Evolutionary conservation across 2,888 invertebrate species (phyloP), one percentile per base, ranked within the genome.

Genomic region (Tinea semifulvella): DNA sequence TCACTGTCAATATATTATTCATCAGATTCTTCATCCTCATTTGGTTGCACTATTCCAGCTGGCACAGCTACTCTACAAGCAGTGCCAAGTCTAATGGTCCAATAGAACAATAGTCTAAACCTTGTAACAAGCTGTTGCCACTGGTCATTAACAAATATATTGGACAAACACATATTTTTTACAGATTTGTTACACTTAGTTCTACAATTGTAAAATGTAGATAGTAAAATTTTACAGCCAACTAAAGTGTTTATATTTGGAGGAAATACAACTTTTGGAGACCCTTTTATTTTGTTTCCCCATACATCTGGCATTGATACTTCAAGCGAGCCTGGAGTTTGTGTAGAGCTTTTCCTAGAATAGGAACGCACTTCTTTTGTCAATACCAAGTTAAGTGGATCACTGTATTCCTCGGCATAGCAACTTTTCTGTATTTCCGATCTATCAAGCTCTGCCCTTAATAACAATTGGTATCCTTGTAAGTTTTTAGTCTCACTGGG

Each of bases 241-340:
- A 36, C 18, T 18, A 36, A 18, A 17, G 36, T 36, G n/a, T 36
- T 36, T 10, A 18, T 18, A 36, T 18, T 36, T 16, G 36, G 36
- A 2, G 36, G 36, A 16, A 36, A 36, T 10, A 36, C 4, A 36
- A 36, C 16, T 36, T 36, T 36, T 17, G 17, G 18, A 10, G 16
- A 3, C 7, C 10, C 36, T 14, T 18, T 6, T 14, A 36, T 17
- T 36, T 16, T 36, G 16, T 18, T 36, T 4, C 36, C 18, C 36
- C 36, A 36, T 8, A 36, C 11, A 18, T 36, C 18, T 2, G 18
- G 36, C 18, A 36, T 31, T n/a, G n/a, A 6, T 31, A 31, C 11
- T 11, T 31, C 31, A 31, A 31, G 4, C 14, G 13, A 13, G 3
- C 13, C 31, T 26, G 26, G 26, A 26, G 11, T 11, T 35, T 3